Evolutionary conservation across 2,113 vertebrate genomes (phyloP), one percentile per base, ranked within the genome.

Genomic region (Egretta garzetta): DNA sequence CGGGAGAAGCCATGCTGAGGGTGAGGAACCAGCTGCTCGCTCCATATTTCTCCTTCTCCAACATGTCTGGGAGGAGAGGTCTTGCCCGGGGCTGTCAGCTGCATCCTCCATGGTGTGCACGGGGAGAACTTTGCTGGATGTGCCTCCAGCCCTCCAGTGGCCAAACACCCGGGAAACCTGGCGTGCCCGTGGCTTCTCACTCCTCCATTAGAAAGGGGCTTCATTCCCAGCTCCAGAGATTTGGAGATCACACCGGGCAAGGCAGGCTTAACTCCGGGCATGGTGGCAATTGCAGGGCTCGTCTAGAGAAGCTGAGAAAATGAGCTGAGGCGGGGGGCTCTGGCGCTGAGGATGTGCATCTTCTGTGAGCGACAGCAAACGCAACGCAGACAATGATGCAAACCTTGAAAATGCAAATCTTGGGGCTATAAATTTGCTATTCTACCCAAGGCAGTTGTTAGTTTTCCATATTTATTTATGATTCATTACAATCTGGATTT

Each of bases 401-500:
- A 80, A 94, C 93, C 94, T 97, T 97, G 97, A 97, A 98, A 96
- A 96, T 94, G 93, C 86, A 97, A 92, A 97, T 97, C 60, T 90
- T 84, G 4, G 22, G 93, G 82, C 91, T 91, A 79, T 91, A 96
- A 97, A 96, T 94, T 92, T 68, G 66, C 67, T 95, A 62, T 64
- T 93, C 90, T 97, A 92, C 91, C 94, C 88, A 91, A 80, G 62
- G 76, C 94, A 91, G 86, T 39, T n/a, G 84, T 98, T 95, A 71
- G 49, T 86, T 95, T 97, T 96, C 96, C 95, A 14, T 87, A 95
- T 92, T 97, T 97, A 97, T 97, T 98, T 98, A 96, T 96, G 97
- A 97, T 97, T 98, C 96, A 95, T 96, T 97, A 97, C 93, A 91
- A 94, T 95, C 95, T 98, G 94, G 68, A 86, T 98, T 97, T 97